Conservation (phyloP, 2,113 vertebrate species). For the Thermophis baileyi region DNA sequence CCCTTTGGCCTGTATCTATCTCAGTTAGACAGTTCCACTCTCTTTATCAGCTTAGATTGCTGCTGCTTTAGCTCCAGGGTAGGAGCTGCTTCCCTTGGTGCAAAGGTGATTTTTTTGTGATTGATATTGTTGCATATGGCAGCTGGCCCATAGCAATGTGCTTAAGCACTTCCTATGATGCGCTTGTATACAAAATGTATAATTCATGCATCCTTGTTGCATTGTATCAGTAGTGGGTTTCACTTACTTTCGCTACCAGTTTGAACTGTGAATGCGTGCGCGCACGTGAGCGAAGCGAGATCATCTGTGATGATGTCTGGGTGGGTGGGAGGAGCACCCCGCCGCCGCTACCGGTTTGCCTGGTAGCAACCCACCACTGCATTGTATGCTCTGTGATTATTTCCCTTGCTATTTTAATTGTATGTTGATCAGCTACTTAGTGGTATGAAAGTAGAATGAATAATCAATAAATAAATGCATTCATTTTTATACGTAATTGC, state of each 20-base stretch:
- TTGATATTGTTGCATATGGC: neutral
- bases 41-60: neutral
- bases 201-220: neutral
- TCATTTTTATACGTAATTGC: conserved; percentile 20
- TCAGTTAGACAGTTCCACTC: neutral
- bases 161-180: neutral
- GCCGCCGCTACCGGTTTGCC: no score
- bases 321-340: no score
- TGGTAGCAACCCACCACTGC: no score
- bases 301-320: no score
- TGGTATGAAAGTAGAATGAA: neutral
- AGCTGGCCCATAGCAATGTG: neutral
- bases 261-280: no score
- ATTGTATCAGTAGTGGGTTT: no score
- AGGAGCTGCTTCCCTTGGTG: neutral
- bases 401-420: neutral
- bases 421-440: neutral
- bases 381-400: neutral
- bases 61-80: neutral
- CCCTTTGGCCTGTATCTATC: conserved; percentile 11
- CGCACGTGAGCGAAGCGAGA: no score
- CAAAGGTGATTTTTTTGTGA: neutral
- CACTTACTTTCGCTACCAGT: no score
- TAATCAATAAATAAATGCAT: neutral
- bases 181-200: neutral